Evolutionary conservation across 2,888 invertebrate genomes (phyloP).

Genomic region (Athrips mouffetella): DNA sequence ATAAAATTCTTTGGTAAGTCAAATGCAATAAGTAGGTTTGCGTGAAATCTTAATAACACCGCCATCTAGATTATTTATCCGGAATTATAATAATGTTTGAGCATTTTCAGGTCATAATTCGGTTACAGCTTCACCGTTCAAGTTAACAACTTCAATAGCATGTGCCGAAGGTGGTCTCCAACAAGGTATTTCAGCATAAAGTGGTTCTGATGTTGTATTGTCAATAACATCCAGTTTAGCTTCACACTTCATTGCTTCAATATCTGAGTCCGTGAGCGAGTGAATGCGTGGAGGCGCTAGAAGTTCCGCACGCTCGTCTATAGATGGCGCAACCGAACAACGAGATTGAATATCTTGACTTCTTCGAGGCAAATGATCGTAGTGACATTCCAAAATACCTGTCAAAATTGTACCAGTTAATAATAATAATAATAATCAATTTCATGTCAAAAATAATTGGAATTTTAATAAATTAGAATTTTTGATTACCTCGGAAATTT

Average conservation of each 20-base stretch:
- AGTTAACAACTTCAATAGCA: constrained; percentile 62
- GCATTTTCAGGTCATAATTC: constrained; percentile 59
- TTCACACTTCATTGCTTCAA: constrained; percentile 69
- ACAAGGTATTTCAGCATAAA: constrained; percentile 83
- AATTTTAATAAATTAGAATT: not conserved
- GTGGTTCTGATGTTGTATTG: constrained; percentile 72
- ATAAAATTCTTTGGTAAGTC: constrained; percentile 25
- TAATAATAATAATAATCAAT: not conserved
- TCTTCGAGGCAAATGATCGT: constrained; percentile 78
- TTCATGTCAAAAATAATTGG: not conserved
- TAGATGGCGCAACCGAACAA: constrained; percentile 57
- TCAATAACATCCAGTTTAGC: constrained; percentile 63
- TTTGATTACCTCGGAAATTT: constrained; percentile 74
- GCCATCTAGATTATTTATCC: constrained; percentile 44
- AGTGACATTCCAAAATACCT: constrained; percentile 80
- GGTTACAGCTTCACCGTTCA: constrained; percentile 71
- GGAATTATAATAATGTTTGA: not conserved
- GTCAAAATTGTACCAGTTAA: constrained; percentile 23
- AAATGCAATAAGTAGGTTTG: constrained; percentile 1
- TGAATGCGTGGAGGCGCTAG: constrained; percentile 36
- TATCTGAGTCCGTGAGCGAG: constrained; percentile 59
- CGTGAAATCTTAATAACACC: constrained; percentile 19
- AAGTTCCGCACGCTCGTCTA: constrained; percentile 44
- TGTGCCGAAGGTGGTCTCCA: constrained; percentile 72
- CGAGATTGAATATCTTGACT: constrained; percentile 51